Evolutionary conservation across 35 echinoderm and acorn worm genomes (phyloP).

Genomic region (Strongylocentrotus purpuratus): DNA sequence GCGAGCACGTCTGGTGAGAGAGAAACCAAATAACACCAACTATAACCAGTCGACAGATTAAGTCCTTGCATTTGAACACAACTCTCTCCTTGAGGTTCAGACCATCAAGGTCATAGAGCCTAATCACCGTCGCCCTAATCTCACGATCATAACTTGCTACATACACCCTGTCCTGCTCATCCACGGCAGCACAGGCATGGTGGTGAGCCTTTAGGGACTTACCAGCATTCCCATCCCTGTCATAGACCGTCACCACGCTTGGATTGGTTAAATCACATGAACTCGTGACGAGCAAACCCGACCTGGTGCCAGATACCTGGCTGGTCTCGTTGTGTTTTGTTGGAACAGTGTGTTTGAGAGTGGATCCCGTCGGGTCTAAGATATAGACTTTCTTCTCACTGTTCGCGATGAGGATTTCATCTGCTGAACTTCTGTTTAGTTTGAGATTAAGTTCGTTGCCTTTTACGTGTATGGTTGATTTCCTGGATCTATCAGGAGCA

Average conservation of each 20-base stretch:
- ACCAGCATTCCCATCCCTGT: conserved; percentile 28
- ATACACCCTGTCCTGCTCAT: conserved; percentile 25
- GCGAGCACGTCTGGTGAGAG: neutral
- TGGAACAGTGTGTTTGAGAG: neutral
- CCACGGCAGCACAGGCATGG: neutral
- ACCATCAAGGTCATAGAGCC: neutral
- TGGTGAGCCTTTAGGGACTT: neutral
- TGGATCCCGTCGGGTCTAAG: neutral
- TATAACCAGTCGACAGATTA: too few relatives aligned
- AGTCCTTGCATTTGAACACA: neutral
- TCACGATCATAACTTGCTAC: neutral
- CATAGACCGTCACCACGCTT: conserved; percentile 26
- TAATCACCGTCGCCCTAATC: neutral
- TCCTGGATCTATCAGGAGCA: too few relatives aligned
- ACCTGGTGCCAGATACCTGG: neutral
- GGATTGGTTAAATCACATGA: neutral
- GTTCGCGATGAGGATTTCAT: neutral
- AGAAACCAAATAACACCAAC: neutral
- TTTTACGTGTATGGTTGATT: too few relatives aligned
- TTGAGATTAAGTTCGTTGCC: too few relatives aligned
- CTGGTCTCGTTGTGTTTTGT: neutral
- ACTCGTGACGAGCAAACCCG: neutral
- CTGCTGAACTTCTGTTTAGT: too few relatives aligned
- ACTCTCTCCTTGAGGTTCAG: neutral
- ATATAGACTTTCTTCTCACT: neutral